These are phyloP conservation scores for Sapayoa aenigma DNA, from an alignment of 2,113 vertebrate genomes.

Conservation along the genomic window DNA sequence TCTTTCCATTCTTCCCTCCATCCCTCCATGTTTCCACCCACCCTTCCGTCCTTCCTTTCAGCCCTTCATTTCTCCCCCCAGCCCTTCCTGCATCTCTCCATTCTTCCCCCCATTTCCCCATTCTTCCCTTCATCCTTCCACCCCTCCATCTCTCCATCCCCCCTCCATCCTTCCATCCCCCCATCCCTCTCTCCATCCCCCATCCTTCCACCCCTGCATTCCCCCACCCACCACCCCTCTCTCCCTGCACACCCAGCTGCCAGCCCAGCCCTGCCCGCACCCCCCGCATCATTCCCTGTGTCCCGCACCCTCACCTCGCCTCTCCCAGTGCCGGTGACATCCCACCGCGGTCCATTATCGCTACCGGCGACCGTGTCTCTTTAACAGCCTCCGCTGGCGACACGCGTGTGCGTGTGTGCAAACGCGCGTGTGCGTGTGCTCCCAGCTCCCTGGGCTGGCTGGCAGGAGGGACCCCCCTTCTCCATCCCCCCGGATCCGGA, in stretches of 20 bases:
- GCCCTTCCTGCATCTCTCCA: not conserved
- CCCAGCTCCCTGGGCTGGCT: constrained; percentile 20
- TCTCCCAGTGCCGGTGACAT: not conserved
- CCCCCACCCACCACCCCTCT: not conserved
- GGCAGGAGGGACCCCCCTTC: constrained; percentile 45
- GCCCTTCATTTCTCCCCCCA: not conserved
- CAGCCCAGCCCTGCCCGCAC: not conserved
- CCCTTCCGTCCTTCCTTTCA: not conserved
- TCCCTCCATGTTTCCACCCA: not conserved
- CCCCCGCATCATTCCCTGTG: not conserved
- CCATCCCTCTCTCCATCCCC: not conserved
- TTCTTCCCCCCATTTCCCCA: not conserved
- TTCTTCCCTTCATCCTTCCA: not conserved
- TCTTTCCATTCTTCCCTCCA: not conserved
- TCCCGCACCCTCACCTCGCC: constrained; percentile 6
- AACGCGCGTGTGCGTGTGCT: constrained; percentile 37
- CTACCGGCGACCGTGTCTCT: not conserved
- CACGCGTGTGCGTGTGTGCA: constrained; percentile 43
- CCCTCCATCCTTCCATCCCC: not conserved
- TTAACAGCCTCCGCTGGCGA: constrained; percentile 4
- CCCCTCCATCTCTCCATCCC: not conserved
- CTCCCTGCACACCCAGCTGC: not conserved
- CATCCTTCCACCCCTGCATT: not conserved
- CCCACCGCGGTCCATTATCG: not conserved
- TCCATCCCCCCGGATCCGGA: constrained; percentile 30